Evolutionary conservation across 1,140 invertebrate species (phyloP).

Genomic region (Hylyphantes graminicola): DNA sequence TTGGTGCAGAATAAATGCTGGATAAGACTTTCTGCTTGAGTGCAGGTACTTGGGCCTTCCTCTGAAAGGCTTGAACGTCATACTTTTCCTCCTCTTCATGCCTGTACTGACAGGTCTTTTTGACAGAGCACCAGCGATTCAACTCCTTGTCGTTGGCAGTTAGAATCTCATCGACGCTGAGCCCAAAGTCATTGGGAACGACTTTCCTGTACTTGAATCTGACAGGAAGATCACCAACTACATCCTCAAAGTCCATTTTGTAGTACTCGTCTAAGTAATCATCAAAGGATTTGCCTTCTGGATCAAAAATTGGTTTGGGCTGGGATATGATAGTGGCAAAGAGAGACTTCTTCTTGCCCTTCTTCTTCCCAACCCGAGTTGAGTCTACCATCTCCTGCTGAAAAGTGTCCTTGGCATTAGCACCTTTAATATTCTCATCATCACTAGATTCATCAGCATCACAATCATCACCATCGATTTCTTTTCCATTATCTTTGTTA

Average conservation of each 20-base stretch:
- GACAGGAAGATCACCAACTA: constrained; percentile 87
- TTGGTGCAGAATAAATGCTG: constrained; percentile 74
- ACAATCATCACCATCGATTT: constrained; percentile 64
- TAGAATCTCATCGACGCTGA: constrained; percentile 92
- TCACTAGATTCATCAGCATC: constrained; percentile 7
- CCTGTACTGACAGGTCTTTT: constrained; percentile 77
- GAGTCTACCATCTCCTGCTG: constrained; percentile 71
- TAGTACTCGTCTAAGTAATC: constrained; percentile 96
- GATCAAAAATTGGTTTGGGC: constrained; percentile 85
- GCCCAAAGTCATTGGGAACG: constrained; percentile 88
- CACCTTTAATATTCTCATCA: neutral
- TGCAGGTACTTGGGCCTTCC: constrained; percentile 78
- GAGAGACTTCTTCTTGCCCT: constrained; percentile 72
- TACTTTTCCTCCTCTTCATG: constrained; percentile 82
- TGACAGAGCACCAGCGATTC: constrained; percentile 93
- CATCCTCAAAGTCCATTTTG: constrained; percentile 92
- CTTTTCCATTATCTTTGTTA: constrained; percentile 66
- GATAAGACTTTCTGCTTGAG: constrained; percentile 86
- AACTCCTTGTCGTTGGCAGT: constrained; percentile 90
- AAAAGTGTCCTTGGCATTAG: constrained; percentile 65
- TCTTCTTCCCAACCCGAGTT: constrained; percentile 71
- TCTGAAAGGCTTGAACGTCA: constrained; percentile 80
- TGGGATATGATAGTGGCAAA: constrained; percentile 78
- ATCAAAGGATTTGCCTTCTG: constrained; percentile 74
- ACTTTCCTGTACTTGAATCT: constrained; percentile 92